Evolutionary conservation across 2,113 vertebrate species (phyloP).

Genomic region (Actinemys pallida): DNA sequence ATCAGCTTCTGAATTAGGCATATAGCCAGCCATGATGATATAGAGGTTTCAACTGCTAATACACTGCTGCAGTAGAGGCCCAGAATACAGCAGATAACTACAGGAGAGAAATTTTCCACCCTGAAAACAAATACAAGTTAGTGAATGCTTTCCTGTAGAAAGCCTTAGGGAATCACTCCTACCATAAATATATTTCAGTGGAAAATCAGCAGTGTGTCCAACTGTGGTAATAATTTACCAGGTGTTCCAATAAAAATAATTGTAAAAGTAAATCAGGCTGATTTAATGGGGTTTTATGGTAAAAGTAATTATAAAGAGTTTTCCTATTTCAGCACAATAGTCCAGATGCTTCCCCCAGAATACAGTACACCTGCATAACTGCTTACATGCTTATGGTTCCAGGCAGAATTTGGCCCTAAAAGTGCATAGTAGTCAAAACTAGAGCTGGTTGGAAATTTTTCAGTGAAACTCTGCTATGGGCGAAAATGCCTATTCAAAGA

Average conservation of each 20-base stretch:
- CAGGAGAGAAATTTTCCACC: not conserved
- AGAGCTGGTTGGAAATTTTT: not conserved
- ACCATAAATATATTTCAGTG: not conserved
- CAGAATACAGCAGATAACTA: not conserved
- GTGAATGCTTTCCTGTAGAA: not conserved
- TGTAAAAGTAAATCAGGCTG: not conserved
- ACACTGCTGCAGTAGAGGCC: not conserved
- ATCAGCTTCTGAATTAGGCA: not conserved
- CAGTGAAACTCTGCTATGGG: not conserved
- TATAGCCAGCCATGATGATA: not conserved
- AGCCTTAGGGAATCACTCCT: not conserved
- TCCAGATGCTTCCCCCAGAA: not conserved
- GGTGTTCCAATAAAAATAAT: not conserved
- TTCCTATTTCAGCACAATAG: not conserved
- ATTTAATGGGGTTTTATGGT: not conserved
- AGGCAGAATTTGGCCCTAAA: not conserved
- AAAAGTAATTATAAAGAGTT: not conserved
- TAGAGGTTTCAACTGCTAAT: not conserved
- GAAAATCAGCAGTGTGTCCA: not conserved
- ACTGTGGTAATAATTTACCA: not conserved
- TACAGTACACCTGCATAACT: not conserved
- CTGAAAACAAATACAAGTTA: not conserved
- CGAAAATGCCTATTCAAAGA: not conserved
- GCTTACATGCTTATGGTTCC: not conserved
- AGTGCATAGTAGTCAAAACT: not conserved